A percentile compares a stretch with the other conserved stretches of the same genome.
These are phyloP conservation scores for Radopholus similis DNA, from an alignment of 1,140 invertebrate genomes.

Conservation along the genomic window DNA sequence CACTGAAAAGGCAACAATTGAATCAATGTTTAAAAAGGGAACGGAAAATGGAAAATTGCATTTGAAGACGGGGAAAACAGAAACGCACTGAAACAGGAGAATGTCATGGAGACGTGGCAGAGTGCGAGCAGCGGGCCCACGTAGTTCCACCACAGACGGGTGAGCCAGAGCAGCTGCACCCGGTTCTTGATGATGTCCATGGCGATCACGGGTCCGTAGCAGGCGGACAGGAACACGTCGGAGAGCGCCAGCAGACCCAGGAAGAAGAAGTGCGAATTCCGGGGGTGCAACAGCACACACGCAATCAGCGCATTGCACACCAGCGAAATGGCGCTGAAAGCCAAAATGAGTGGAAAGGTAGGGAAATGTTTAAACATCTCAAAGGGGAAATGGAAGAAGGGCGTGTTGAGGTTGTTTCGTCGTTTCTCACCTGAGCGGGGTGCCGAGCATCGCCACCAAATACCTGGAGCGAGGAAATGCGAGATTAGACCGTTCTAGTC, in stretches of 20 bases:
- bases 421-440: constrained; percentile 9
- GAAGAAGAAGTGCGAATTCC: constrained; percentile 46
- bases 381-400: not conserved
- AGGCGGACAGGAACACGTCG: constrained; percentile 40
- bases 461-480: constrained; percentile 24
- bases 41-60: no score
- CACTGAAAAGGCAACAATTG: constrained; percentile 8
- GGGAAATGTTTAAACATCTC: not conserved
- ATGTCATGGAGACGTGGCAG: constrained; percentile 49
- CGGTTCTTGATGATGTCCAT: constrained; percentile 41
- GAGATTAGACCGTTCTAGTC: not conserved
- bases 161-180: constrained; percentile 38
- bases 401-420: not conserved
- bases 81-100: constrained; percentile 39
- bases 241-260: constrained; percentile 41
- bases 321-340: constrained; percentile 32
- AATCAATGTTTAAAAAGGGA: not conserved
- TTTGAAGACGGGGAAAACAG: no score
- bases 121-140: constrained; percentile 43
- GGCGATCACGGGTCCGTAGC: constrained; percentile 46
- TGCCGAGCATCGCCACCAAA: constrained; percentile 37
- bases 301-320: constrained; percentile 44
- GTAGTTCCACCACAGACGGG: constrained; percentile 38
- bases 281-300: constrained; percentile 33
- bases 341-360: no score